Base-by-base conservation (phyloP, 2,888 invertebrate genomes). In the Drosophila vallismaia region DNA sequence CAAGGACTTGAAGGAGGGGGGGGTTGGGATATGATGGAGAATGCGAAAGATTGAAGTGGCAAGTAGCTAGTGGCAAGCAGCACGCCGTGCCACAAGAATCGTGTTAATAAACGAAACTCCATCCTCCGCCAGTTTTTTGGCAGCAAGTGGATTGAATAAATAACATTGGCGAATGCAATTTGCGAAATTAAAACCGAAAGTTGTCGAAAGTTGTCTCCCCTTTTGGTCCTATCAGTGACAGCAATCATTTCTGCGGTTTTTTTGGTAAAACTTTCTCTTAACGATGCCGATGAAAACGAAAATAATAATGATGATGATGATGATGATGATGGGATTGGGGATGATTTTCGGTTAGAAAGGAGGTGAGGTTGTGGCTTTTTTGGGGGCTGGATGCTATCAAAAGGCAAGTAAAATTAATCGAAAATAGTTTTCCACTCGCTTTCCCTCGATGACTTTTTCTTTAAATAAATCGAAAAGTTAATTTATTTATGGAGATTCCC, bases 181-280 rank as follows among this genome's bases (percentile, higher is more conserved):
- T 83, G 54, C 64, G 40, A 86, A 83, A 81, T 81, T 83, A 86
- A 81, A 86, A 79, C 73, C 64, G 60, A 71, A 83, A 77, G 59
- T 19, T 2, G 19, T 19, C 2, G 19, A 19, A 19, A 19, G 2
- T 19, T 19, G 19, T 19, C 33, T 7, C 2, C 60, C 31, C 7
- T n/a, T 8, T 9, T 24, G 44, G 50, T 50, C 74, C 57, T 80
- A 80, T 74, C 82, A 59, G 66, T 54, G 72, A 56, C 64, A 52
- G 55, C 33, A 64, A 64, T 78, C 73, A 64, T 73, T 76, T 78
- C 64, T 78, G 82, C 50, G 76, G 79, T 62, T 52, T 77, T 53
- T 36, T n/a, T n/a, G 36, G 59, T 26, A n/a, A 68, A 75, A 77
- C 54, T 80, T 77, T 45, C 45, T 59, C 56, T 48, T 29, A 42